Base-by-base conservation (phyloP, 2,797 vertebrate species). In the Poeciliopsis turneri region DNA sequence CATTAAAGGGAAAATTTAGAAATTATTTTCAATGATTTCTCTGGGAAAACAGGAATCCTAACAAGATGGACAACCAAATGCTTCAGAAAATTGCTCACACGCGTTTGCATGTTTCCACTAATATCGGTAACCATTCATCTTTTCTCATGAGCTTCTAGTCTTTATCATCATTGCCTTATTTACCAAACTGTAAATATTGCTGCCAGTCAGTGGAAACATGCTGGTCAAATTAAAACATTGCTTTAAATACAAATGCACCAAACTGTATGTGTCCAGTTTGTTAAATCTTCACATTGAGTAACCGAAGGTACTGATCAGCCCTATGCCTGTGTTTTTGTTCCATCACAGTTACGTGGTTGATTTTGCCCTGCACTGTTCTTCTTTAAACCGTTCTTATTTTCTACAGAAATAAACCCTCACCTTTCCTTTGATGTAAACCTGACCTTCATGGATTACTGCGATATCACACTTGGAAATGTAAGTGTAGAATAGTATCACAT, bases 381-480 rank as follows among this genome's bases (percentile, higher is more conserved):
- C 28, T 79, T 80, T 53, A 11, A 78, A 30, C 1, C 16, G 2
- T 49, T 61, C 51, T 53, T 73, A 46, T 64, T 74, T 53, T 79
- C 18, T 45, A 18, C 80, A 79, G 78, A 77, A 79, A 7, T 79
- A 79, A 49, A 8, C 75, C 18, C n/a, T 30, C 43, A 30, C 77
- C 57, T 83, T 64, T 73, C 76, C 33, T 76, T 81, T 2, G 36
- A 68, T 55, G 71, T 55, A 64, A 86, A 91, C 20, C 77, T 89
- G 64, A 85, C 11, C 78, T 2, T 8, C 20, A 74, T 82, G 68
- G 91, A 94, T 53, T 72, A 69, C 10, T 72, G 76, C 79, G 93
- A 96, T 81, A 89, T 96, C 51, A 90, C 53, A 68, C 78, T 95
- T 10, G 94, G 92, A 82, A 82, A 86, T 84, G 95, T 96, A 91